phyloP scores from a whole-genome alignment of 2,113 vertebrate genomes.

The Bombycilla garrulus region DNA sequence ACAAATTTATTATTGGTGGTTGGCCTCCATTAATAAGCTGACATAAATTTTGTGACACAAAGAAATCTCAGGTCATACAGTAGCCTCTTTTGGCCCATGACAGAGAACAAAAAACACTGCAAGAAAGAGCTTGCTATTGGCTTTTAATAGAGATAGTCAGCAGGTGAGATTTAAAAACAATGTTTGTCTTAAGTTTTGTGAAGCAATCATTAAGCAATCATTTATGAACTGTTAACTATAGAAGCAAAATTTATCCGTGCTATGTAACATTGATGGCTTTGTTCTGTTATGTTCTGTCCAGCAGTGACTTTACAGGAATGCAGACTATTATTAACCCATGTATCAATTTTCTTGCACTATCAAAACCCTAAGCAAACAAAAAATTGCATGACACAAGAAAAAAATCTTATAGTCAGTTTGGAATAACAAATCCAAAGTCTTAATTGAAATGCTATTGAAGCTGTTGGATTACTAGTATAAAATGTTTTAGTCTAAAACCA shows the following conservation, averaged over 20 bases:
- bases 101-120: not conserved
- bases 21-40: slow-evolving; percentile 32
- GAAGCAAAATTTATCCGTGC: not conserved
- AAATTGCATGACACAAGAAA: not conserved
- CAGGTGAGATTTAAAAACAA: not conserved
- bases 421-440: not conserved
- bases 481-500: not conserved
- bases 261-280: rapidly evolving
- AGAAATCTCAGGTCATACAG: not conserved
- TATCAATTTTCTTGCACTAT: not conserved
- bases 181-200: not conserved
- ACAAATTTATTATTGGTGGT: slow-evolving; percentile 33
- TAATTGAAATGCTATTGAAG: not conserved
- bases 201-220: not conserved
- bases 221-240: not conserved
- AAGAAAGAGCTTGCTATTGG: not conserved
- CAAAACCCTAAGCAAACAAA: not conserved
- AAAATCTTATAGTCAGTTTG: rapidly evolving
- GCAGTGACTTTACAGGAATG: not conserved
- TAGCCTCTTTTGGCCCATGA: not conserved
- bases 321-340: not conserved
- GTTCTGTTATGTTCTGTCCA: not conserved
- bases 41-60: slow-evolving; percentile 31
- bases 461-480: not conserved
- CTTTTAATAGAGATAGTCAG: not conserved